Base-by-base conservation (phyloP, 2,797 vertebrate species). In the Sebastes goodei region DNA sequence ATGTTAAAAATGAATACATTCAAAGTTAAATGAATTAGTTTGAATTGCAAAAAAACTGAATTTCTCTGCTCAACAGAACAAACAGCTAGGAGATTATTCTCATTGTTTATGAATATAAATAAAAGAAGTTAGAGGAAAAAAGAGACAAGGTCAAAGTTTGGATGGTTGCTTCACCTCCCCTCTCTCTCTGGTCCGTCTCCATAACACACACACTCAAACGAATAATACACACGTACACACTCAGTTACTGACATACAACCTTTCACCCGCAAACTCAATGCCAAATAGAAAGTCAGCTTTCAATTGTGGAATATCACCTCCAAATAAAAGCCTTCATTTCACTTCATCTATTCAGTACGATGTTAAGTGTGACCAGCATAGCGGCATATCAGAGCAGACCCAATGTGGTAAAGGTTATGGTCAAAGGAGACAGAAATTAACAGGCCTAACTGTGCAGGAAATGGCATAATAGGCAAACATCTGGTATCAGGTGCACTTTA, bases 311-410 rank as follows among this genome's bases (percentile, higher is more conserved):
- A 59, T 21, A 21, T 56, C 4, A 32, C 2, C 2, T 63, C 21
- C 65, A 81, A 66, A 82, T 23, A 72, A 78, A 62, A 53, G 9
- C 62, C 3, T 56, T 60, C 33, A 73, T 67, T 61, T 12, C 20
- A 27, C n/a, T 46, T 52, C 10, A 25, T 74, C 23, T 33, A 42
- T 38, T 62, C 25, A 38, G 10, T 35, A 9, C 42, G 17, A 29
- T 42, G 15, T 55, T 52, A 62, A 62, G 60, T 11, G 53, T 56
- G 15, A 25, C 46, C 7, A 32, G 6, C 46, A 21, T 15, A 42
- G 33, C 12, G 59, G 57, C 42, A 25, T 21, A 42, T 52, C 12
- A 38, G 55, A 71, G 55, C 25, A 55, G 25, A 52, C 4, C 25
- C 20, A 33, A n/a, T 49, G 14, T 32, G 11, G 63, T 25, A 11